These are phyloP conservation scores for Melitaea cinxia DNA, from an alignment of 1,140 invertebrate genomes.

Conservation along the genomic window DNA sequence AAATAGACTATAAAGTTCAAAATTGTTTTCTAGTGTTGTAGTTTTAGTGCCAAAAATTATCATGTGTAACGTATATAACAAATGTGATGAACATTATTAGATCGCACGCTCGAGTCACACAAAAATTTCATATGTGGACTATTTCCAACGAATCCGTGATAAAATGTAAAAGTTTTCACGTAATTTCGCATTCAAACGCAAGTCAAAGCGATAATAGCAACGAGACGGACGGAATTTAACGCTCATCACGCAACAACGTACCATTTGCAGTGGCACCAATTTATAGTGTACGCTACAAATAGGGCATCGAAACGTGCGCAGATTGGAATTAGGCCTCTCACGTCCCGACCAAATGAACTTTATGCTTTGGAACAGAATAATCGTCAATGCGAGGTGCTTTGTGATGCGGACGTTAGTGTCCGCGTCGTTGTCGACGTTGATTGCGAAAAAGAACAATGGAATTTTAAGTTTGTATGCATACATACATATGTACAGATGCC, in stretches of 20 bases:
- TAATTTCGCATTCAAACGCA: not conserved
- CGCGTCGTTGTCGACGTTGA: slow-evolving; percentile 12
- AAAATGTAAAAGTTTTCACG: not conserved
- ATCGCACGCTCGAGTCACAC: too few species aligned
- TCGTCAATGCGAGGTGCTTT: slow-evolving; percentile 29
- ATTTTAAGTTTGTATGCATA: not conserved
- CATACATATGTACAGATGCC: not conserved
- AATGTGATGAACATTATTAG: too few species aligned
- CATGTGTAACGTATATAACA: too few species aligned
- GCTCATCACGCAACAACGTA: slow-evolving; percentile 2
- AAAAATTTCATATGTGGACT: too few species aligned
- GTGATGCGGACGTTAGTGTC: slow-evolving; percentile 12
- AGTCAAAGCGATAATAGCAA: slow-evolving; percentile 10
- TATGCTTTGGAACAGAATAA: slow-evolving; percentile 39
- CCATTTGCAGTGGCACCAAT: slow-evolving; percentile 12
- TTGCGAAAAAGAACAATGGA: slow-evolving; percentile 14
- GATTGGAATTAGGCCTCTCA: slow-evolving; percentile 41
- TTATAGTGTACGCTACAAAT: slow-evolving; percentile 23
- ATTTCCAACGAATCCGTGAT: not conserved
- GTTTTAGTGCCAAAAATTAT: too few species aligned
- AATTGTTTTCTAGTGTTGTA: too few species aligned
- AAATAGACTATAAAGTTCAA: too few species aligned
- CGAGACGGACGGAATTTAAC: slow-evolving; percentile 5
- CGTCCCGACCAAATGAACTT: slow-evolving; percentile 38
- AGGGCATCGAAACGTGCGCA: slow-evolving; percentile 24